Evolutionary conservation across 1,140 invertebrate species (phyloP).

Genomic region (Stegodyphus dumicola): DNA sequence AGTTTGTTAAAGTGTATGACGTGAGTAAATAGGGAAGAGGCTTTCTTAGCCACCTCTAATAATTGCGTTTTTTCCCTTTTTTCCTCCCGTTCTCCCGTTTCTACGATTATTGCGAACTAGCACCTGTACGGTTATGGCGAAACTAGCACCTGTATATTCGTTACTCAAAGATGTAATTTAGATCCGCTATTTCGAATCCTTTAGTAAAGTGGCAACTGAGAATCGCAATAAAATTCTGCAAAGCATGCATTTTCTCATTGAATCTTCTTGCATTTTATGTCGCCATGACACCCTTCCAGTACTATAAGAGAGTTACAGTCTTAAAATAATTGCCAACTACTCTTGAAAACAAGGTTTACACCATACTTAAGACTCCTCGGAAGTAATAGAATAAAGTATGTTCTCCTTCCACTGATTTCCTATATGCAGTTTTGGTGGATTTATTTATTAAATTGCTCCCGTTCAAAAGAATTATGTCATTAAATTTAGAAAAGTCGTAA

Average conservation of each 20-base stretch:
- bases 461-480: too few species aligned
- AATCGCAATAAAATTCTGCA: not conserved
- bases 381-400: too few species aligned
- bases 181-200: not conserved
- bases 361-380: too few species aligned
- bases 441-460: too few species aligned
- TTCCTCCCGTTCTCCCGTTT: not conserved
- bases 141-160: constrained; percentile 42
- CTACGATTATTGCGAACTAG: not conserved
- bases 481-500: too few species aligned
- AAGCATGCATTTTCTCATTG: not conserved
- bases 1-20: constrained; percentile 60
- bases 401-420: too few species aligned
- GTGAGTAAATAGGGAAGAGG: constrained; percentile 57
- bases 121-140: constrained; percentile 26
- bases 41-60: constrained; percentile 52
- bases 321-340: too few species aligned
- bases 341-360: too few species aligned
- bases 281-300: not conserved
- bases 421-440: too few species aligned
- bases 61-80: constrained; percentile 42
- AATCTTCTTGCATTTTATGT: not conserved
- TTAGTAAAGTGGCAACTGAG: not conserved
- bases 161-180: constrained; percentile 25
- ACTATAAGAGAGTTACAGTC: too few species aligned